These are phyloP conservation scores for Nyctalus aviator DNA, from an alignment of 2,797 vertebrate species.

Conservation along the genomic window DNA sequence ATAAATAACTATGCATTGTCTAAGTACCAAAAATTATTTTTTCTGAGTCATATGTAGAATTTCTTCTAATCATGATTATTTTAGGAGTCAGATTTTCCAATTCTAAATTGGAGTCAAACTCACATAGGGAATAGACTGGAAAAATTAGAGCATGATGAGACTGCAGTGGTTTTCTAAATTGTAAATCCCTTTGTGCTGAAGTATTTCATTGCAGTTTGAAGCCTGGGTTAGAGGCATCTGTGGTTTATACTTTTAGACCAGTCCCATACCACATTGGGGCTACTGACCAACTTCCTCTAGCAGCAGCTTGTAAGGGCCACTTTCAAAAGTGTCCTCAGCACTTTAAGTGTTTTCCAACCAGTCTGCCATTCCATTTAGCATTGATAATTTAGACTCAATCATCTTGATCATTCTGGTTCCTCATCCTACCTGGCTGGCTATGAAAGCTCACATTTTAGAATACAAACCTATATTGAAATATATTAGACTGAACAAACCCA, in stretches of 20 bases:
- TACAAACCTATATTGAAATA: not conserved
- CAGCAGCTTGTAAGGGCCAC: not conserved
- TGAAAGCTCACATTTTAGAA: constrained; percentile 45
- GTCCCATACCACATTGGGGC: not conserved
- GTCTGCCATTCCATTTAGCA: not conserved
- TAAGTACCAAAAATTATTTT: constrained; percentile 35
- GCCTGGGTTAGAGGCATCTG: not conserved
- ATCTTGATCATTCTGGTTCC: not conserved
- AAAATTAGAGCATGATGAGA: not conserved
- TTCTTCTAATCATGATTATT: constrained; percentile 28
- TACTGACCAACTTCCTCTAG: not conserved
- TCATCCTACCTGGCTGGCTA: not conserved
- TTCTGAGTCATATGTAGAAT: not conserved
- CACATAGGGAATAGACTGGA: not conserved
- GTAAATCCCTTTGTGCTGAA: not conserved
- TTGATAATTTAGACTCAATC: not conserved
- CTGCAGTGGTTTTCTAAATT: not conserved
- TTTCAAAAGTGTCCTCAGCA: not conserved
- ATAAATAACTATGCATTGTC: not conserved
- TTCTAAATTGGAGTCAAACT: not conserved
- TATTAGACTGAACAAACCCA: not conserved
- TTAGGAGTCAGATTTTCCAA: not conserved
- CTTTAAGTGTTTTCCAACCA: not conserved
- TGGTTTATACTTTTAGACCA: not conserved
- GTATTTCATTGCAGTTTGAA: not conserved